Conservation (phyloP, 1,140 invertebrate genomes). For the Hypsibius dujardini region DNA sequence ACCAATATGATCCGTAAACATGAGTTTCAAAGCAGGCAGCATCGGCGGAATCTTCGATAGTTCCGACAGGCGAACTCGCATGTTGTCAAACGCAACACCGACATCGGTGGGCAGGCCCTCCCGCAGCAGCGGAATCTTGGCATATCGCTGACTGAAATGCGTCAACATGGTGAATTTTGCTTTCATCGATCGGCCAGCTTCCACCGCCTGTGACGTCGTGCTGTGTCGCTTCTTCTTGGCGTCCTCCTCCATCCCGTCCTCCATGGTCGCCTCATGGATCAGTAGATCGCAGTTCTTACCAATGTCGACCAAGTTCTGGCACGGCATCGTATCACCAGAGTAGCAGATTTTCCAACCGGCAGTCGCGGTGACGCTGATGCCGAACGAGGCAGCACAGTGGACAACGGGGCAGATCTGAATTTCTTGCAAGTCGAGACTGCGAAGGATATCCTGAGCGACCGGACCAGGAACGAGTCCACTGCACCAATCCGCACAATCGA, state of each 20-base stretch:
- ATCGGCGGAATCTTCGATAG: slow-evolving; percentile 52
- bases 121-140: slow-evolving; percentile 56
- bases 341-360: slow-evolving; percentile 65
- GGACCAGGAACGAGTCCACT: slow-evolving; percentile 27
- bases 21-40: slow-evolving; percentile 50
- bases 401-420: slow-evolving; percentile 49
- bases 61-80: slow-evolving; percentile 53
- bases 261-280: slow-evolving; percentile 96
- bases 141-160: slow-evolving; percentile 90
- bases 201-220: slow-evolving; percentile 60
- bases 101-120: slow-evolving; percentile 39
- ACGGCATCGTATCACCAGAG: slow-evolving; percentile 86
- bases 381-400: slow-evolving; percentile 67
- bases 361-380: slow-evolving; percentile 45
- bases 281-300: slow-evolving; percentile 64
- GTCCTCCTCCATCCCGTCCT: slow-evolving; percentile 50
- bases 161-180: slow-evolving; percentile 71
- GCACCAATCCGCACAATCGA: slow-evolving; percentile 27
- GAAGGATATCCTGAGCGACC: slow-evolving; percentile 27
- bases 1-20: slow-evolving; percentile 61
- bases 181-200: slow-evolving; percentile 57
- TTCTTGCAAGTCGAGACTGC: slow-evolving; percentile 35
- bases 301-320: slow-evolving; percentile 48
- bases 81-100: slow-evolving; percentile 84
- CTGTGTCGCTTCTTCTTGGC: slow-evolving; percentile 61